Conservation (phyloP, 2,888 invertebrate species). For the Drosophila setosimentum region DNA sequence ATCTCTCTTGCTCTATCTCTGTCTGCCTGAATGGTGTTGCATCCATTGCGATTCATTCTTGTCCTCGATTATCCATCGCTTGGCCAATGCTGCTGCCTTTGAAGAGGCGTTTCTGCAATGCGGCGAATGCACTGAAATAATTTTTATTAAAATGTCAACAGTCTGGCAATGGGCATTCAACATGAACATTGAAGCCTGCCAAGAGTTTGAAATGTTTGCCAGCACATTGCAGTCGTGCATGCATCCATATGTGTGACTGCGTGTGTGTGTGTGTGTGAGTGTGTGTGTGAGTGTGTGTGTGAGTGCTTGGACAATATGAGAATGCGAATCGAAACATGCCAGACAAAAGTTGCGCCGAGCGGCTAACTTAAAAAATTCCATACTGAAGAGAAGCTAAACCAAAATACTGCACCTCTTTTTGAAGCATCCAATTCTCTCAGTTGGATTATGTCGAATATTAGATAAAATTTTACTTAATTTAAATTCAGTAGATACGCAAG, state of each 20-base stretch:
- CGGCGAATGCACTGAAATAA: conserved; percentile 74
- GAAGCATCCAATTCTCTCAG: neutral
- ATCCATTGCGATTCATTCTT: neutral
- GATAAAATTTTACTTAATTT: too few relatives aligned
- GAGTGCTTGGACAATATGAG: conserved; percentile 17
- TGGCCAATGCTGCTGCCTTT: conserved; percentile 23
- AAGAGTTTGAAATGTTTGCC: conserved; percentile 72
- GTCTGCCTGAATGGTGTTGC: conserved; percentile 29
- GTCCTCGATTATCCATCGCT: conserved; percentile 2
- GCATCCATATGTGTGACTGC: neutral
- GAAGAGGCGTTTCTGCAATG: conserved; percentile 68
- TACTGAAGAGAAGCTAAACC: conserved; percentile 8
- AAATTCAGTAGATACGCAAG: neutral
- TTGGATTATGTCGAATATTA: too few relatives aligned
- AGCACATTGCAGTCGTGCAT: conserved; percentile 57
- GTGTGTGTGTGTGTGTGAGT: neutral
- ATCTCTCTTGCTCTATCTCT: neutral
- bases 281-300: conserved; percentile 9
- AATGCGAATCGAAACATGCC: conserved; percentile 32
- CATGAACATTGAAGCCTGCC: conserved; percentile 67
- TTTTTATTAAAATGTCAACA: conserved; percentile 81
- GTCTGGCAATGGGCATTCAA: conserved; percentile 75
- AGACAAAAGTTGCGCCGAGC: conserved; percentile 31
- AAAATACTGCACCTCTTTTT: neutral
- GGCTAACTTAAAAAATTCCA: conserved; percentile 15